Base-by-base conservation (phyloP, 1,140 invertebrate genomes). In the Drosophila repletoides region DNA sequence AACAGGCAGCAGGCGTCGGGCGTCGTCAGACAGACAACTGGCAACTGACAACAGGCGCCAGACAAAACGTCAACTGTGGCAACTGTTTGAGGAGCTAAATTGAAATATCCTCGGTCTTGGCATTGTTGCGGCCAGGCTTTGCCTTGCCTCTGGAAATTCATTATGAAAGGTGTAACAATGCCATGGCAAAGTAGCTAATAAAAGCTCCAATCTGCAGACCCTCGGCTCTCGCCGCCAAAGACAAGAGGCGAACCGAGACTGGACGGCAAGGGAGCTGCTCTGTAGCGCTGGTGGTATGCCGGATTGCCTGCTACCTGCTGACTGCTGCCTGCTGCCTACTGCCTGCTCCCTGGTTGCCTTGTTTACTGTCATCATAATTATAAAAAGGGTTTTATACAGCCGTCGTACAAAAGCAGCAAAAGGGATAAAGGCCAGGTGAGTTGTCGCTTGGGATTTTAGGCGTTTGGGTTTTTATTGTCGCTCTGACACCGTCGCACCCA, bases 361-460 rank as follows among this genome's bases (percentile, higher is more conserved):
- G 79, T 84, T 83, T 83, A 83, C 83, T 84, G 74, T 83, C 79
- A 79, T 83, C 79, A 83, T 83, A 83, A 83, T 83, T 83, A 84
- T 84, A 83, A 84, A 83, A 83, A 61, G 74, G 79, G 80, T 84
- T 83, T 83, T 83, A n/a, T 79, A 83, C 65, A 49, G 49, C 31
- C 45, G 51, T 24, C 73, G 51, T 38, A 60, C 74, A 74, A 69
- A 59, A 40, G 49, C 40, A 31, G 21, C 40, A 59, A 80, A 74
- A 46, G 60, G 75, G 60, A 80, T 79, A 72, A 79, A 79, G 61
- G 71, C 36, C 65, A 80, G 75, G 67, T 83, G 72, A 76, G 64
- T 75, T 73, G 68, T 65, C 33, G 60, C 60, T 26, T 5, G 34
- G 63, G 36, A 68, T 41, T 67, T 52, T 15, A 46, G 40, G 53